Base-by-base conservation (phyloP, 2,888 invertebrate genomes). In the Eupelmus urozonus region DNA sequence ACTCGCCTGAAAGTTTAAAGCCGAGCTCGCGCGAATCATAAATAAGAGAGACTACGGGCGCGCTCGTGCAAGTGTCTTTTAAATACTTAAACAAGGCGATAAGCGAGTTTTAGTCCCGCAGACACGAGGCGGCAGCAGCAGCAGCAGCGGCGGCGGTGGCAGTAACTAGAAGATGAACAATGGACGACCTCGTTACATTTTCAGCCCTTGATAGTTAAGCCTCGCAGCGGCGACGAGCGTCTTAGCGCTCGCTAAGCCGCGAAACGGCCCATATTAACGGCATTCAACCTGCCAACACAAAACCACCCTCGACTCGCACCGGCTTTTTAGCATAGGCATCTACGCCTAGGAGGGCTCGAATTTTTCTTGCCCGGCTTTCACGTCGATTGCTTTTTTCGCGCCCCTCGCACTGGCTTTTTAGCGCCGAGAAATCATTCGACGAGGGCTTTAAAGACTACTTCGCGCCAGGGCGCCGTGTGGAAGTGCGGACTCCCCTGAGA, bases 181-280 rank as follows among this genome's bases (percentile, higher is more conserved):
- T 80, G 69, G 74, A 78, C 72, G 78, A 80, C 76, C 76, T 81
- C 81, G 74, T 81, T 81, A 78, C 65, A 34, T 74, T 81, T 80
- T 59, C 75, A 78, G 71, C 75, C 65, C 63, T 79, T 79, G 55
- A 69, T 51, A 40, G 62, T 76, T 62, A 66, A 78, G 66, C 29
- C 53, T 2, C 18, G n/a, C 20, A 11, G n/a, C 16, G 11, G 59
- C 34, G 51, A n/a, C 49, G 25, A 40, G 23, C 20, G 5, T 45
- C 16, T 45, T 45, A 11, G 9, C 51, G 49, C 57, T 40, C 13
- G 27, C 40, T 71, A 60, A 76, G 67, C 76, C 69, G 67, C 71
- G 71, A 78, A 69, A 74, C 62, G 65, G 34, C 11, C 11, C 27
- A 55, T 51, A 71, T 63, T 70, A 60, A 20, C 70, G 73, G 49